phyloP scores from a whole-genome alignment of 2,797 vertebrate genomes.

The Amblyraja radiata region DNA sequence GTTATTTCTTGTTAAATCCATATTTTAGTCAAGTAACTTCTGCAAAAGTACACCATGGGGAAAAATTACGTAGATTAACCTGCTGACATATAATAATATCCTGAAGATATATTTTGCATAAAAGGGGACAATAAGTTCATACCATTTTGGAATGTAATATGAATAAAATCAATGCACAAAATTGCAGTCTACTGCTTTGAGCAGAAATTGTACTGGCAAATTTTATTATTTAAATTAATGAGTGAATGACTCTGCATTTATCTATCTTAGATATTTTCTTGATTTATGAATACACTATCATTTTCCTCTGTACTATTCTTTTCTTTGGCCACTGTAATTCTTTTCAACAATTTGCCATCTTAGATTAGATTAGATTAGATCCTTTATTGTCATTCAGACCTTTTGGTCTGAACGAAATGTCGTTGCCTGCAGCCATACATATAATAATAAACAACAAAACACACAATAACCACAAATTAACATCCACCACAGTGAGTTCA shows the following conservation, averaged over 20 bases:
- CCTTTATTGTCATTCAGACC: too few relatives aligned
- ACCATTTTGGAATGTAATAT: not conserved
- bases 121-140: not conserved
- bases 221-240: not conserved
- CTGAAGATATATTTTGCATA: not conserved
- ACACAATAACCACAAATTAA: too few relatives aligned
- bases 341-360: not conserved
- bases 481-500: too few relatives aligned
- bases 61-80: not conserved
- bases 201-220: not conserved
- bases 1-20: not conserved
- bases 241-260: too few relatives aligned
- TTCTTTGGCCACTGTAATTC: not conserved
- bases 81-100: not conserved
- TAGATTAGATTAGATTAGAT: too few relatives aligned
- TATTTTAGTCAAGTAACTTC: not conserved
- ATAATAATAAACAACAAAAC: too few relatives aligned
- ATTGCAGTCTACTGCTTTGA: not conserved
- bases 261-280: not conserved
- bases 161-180: not conserved
- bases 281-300: not conserved
- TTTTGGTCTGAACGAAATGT: too few relatives aligned
- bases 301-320: not conserved
- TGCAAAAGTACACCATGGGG: not conserved
- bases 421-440: too few relatives aligned